These are phyloP conservation scores for Muscicapa comitata DNA, from an alignment of 2,797 vertebrate species.

Conservation along the genomic window DNA sequence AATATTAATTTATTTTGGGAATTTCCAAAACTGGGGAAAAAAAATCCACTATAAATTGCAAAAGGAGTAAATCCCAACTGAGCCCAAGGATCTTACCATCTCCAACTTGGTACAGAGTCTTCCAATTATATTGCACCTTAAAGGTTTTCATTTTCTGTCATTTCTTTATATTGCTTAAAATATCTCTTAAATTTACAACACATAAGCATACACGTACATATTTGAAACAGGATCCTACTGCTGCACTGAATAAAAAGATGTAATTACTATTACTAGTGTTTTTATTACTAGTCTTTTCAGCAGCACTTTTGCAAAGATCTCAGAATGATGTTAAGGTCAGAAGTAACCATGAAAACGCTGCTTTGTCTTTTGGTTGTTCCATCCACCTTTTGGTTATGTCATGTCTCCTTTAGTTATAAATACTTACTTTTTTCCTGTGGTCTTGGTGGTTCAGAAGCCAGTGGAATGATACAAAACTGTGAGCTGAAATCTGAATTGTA, in stretches of 20 bases:
- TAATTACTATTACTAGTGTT: not conserved
- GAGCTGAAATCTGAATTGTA: not conserved
- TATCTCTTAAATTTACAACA: not conserved
- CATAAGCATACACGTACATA: not conserved
- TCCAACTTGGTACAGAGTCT: not conserved
- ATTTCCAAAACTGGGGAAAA: not conserved
- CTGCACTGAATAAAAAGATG: not conserved
- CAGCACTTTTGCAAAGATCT: not conserved
- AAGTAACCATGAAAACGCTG: not conserved
- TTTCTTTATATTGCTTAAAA: not conserved
- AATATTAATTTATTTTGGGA: not conserved
- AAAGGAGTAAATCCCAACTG: not conserved
- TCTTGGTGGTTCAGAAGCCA: not conserved
- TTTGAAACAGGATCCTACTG: not conserved
- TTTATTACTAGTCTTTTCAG: not conserved
- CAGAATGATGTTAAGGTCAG: not conserved
- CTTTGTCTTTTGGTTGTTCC: not conserved
- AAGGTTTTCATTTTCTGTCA: not conserved
- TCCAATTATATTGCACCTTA: not conserved
- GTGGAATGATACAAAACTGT: not conserved
- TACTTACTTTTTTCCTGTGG: not conserved
- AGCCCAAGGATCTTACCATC: too few relatives aligned
- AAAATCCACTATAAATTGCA: not conserved
- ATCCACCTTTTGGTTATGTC: not conserved
- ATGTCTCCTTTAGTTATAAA: not conserved